These are phyloP conservation scores for Tachyglossus aculeatus DNA, from an alignment of 2,797 vertebrate species.

Conservation along the genomic window DNA sequence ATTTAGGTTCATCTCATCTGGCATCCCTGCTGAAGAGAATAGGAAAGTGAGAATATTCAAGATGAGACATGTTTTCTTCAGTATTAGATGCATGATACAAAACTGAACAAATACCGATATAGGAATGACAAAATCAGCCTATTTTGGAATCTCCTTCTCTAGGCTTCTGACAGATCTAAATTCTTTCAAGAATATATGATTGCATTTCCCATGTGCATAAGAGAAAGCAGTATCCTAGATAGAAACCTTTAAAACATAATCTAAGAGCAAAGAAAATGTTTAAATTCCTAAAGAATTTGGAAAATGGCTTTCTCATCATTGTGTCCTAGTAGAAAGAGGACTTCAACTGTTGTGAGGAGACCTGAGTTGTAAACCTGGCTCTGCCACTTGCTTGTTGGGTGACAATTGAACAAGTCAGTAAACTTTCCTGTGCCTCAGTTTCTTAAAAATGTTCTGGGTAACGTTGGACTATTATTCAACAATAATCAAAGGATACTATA, in stretches of 20 bases:
- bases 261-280: conserved; percentile 9
- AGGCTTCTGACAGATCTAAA: conserved; percentile 22
- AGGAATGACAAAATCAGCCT: background rate
- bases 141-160: background rate
- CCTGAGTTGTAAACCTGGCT: too few relatives aligned
- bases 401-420: too few relatives aligned
- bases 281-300: background rate
- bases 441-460: background rate
- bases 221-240: conserved; percentile 10
- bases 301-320: background rate
- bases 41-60: conserved; percentile 59
- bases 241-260: conserved; percentile 32
- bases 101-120: conserved; percentile 29
- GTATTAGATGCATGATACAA: conserved; percentile 1
- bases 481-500: background rate
- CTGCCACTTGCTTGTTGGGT: too few relatives aligned
- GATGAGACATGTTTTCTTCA: conserved; percentile 32
- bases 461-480: background rate
- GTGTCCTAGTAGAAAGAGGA: background rate
- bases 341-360: too few relatives aligned
- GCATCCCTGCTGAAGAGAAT: conserved; percentile 78
- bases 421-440: background rate
- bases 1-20: conserved; percentile 77
- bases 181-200: background rate
- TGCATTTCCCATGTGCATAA: background rate